Conservation (phyloP, 1,140 invertebrate species). For the Lepidurus apus region DNA sequence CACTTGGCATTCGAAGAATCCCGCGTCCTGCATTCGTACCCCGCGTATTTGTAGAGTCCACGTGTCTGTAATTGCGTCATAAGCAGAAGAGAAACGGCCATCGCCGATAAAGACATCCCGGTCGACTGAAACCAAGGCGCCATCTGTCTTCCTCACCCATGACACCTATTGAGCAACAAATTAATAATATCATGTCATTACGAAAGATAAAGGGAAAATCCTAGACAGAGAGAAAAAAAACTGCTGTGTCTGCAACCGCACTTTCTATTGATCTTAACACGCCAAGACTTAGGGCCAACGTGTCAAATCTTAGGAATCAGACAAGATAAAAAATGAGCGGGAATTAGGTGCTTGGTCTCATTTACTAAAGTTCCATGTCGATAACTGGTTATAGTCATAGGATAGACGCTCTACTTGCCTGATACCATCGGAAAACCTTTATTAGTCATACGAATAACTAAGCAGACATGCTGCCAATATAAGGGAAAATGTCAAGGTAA, state of each 20-base stretch:
- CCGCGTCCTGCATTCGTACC: constrained; percentile 74
- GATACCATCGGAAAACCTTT: not conserved
- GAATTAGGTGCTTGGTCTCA: not conserved
- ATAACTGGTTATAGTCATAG: not conserved
- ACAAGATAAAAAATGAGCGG: not conserved
- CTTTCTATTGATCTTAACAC: not conserved
- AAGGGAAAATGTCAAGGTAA: not conserved
- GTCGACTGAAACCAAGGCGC: constrained; percentile 84
- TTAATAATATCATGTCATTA: not conserved
- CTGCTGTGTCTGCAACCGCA: not conserved
- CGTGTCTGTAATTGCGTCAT: constrained; percentile 68
- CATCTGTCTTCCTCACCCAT: constrained; percentile 80
- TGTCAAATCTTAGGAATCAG: not conserved
- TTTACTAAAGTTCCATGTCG: constrained; percentile 5
- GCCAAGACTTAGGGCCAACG: not conserved
- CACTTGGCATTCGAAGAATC: constrained; percentile 89
- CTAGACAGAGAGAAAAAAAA: not conserved
- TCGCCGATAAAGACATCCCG: constrained; percentile 85
- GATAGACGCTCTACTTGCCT: not conserved
- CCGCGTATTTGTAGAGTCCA: constrained; percentile 78
- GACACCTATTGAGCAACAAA: constrained; percentile 55
- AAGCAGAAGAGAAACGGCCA: constrained; percentile 72
- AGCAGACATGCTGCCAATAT: not conserved
- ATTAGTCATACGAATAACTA: not conserved
- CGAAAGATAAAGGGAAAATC: not conserved